These are phyloP conservation scores for Ciona savignyi DNA, from an alignment of 23 tunicate genomes.

Conservation along the genomic window DNA sequence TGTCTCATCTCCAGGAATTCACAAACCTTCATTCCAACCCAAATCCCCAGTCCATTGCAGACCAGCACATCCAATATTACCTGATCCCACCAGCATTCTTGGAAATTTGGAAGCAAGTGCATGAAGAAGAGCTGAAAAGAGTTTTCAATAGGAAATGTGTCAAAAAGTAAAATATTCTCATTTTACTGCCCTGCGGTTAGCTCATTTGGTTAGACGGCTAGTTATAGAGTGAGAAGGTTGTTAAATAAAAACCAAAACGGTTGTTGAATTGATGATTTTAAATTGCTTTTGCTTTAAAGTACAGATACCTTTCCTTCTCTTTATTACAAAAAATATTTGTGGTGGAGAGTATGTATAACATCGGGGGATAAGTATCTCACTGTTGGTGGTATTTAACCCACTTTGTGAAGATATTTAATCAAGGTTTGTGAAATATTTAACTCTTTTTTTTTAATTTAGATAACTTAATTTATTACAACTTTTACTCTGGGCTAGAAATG, in stretches of 20 bases:
- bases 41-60: conserved; percentile 56
- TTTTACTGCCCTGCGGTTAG: too few relatives aligned
- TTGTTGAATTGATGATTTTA: neutral
- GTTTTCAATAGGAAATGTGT: too few relatives aligned
- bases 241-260: neutral
- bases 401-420: too few relatives aligned
- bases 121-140: neutral
- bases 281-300: neutral
- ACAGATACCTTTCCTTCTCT: too few relatives aligned
- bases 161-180: neutral
- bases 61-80: conserved; percentile 30
- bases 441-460: neutral
- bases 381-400: too few relatives aligned
- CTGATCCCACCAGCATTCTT: conserved; percentile 67
- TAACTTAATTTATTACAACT: neutral
- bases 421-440: too few relatives aligned
- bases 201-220: too few relatives aligned
- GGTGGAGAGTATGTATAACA: too few relatives aligned
- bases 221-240: neutral
- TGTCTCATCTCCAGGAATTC: conserved; percentile 36
- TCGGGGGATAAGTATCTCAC: too few relatives aligned
- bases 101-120: conserved; percentile 32
- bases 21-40: conserved; percentile 22
- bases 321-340: too few relatives aligned
- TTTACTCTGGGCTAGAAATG: neutral